phyloP scores from a whole-genome alignment of 2,113 vertebrate genomes.

The Oncorhynchus masou region DNA sequence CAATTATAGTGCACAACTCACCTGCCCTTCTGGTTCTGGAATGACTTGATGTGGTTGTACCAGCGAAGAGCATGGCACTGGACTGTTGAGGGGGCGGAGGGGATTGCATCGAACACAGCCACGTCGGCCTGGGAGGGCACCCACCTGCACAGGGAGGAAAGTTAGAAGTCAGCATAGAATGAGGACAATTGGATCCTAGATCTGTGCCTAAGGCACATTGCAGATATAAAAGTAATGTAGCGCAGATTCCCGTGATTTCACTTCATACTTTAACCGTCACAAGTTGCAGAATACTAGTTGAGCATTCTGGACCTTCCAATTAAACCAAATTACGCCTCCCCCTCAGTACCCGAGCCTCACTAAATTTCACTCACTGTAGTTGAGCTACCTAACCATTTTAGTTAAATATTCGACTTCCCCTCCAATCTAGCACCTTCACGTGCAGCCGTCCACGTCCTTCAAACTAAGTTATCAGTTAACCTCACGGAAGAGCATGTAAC shows the following conservation, averaged over 20 bases:
- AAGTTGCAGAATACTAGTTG: too few relatives aligned
- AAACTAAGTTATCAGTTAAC: not conserved
- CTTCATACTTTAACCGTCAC: too few relatives aligned
- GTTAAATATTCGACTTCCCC: not conserved
- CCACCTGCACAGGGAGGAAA: slow-evolving; percentile 68
- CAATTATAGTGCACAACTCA: slow-evolving; percentile 52
- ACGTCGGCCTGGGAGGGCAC: slow-evolving; percentile 95
- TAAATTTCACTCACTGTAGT: too few relatives aligned
- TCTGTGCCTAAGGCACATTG: too few relatives aligned
- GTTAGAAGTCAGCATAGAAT: not conserved
- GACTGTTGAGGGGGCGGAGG: slow-evolving; percentile 77
- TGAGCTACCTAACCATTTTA: too few relatives aligned
- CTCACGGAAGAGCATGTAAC: too few relatives aligned
- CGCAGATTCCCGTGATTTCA: too few relatives aligned
- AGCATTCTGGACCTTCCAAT: too few relatives aligned
- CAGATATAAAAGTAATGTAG: too few relatives aligned
- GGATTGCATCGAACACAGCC: slow-evolving; percentile 87
- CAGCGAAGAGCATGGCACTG: slow-evolving; percentile 90
- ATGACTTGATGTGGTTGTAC: slow-evolving; percentile 96
- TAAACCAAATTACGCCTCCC: too few relatives aligned
- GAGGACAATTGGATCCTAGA: too few relatives aligned
- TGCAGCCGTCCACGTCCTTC: not conserved
- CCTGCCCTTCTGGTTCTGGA: slow-evolving; percentile 87
- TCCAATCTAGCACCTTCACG: not conserved
- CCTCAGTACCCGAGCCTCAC: too few relatives aligned